Conservation (phyloP, 1,140 invertebrate genomes). For the Pseudomyrmex sp. region DNA sequence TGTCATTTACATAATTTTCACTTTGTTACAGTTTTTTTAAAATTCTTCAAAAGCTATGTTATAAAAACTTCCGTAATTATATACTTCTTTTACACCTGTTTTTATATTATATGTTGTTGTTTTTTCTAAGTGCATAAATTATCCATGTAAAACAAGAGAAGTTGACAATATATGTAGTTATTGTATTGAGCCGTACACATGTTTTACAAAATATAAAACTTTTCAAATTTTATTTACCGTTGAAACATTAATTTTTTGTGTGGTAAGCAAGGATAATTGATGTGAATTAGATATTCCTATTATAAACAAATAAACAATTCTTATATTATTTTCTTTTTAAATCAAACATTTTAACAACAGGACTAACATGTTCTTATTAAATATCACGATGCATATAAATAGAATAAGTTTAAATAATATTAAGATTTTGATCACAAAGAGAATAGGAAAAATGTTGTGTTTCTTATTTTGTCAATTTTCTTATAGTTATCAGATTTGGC, state of each 20-base stretch:
- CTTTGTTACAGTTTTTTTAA: neutral
- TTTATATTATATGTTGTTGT: neutral
- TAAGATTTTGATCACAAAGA: neutral
- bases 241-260: constrained; percentile 4
- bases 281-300: constrained; percentile 1
- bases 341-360: neutral
- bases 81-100: too few relatives aligned
- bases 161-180: constrained; percentile 16
- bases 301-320: constrained; percentile 24
- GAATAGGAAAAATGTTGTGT: neutral
- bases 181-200: constrained; percentile 5
- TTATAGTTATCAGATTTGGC: neutral
- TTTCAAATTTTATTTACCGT: constrained; percentile 2
- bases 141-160: constrained; percentile 2
- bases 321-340: constrained; percentile 21
- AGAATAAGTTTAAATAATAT: constrained; percentile 30
- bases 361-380: constrained; percentile 15
- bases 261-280: constrained; percentile 30
- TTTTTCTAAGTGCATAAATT: constrained; percentile 14
- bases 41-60: constrained; percentile 1
- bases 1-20: constrained; percentile 25
- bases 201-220: too few relatives aligned
- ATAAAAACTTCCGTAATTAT: neutral
- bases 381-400: constrained; percentile 3
- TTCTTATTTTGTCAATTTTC: neutral